phyloP scores from a whole-genome alignment of 2,797 vertebrate genomes.

The Acomys russatus region DNA sequence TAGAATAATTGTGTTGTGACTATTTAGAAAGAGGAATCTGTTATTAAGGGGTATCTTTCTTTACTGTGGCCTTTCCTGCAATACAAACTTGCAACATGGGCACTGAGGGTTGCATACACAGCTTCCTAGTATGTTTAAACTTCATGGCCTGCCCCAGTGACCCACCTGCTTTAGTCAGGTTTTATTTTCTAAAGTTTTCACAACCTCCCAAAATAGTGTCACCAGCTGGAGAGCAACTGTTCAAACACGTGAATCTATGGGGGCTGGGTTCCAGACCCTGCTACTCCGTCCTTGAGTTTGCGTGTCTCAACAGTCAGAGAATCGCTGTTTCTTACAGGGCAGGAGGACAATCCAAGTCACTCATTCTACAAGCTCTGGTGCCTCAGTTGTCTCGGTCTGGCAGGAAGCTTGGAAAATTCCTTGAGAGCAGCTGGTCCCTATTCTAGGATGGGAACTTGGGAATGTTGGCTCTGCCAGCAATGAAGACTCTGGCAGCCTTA shows the following conservation, averaged over 20 bases:
- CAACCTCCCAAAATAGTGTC: not conserved
- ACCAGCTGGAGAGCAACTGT: not conserved
- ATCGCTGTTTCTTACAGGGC: not conserved
- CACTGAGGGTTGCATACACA: not conserved
- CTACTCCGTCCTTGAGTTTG: not conserved
- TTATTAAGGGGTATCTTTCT: not conserved
- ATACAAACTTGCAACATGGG: not conserved
- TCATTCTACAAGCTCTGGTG: not conserved
- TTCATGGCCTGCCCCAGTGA: not conserved
- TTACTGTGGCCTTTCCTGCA: not conserved
- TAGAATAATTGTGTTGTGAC: not conserved
- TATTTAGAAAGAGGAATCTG: constrained; percentile 8
- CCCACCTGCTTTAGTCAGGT: not conserved
- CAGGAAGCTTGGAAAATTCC: not conserved
- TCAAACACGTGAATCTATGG: not conserved
- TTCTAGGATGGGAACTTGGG: not conserved
- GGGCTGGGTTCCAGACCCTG: not conserved
- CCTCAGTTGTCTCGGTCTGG: not conserved
- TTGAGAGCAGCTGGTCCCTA: not conserved
- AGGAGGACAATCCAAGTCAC: not conserved
- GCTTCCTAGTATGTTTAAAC: constrained; percentile 9
- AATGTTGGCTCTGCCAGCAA: not conserved
- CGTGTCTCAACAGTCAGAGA: not conserved
- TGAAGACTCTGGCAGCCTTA: not conserved
- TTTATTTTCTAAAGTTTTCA: not conserved